Base-by-base conservation (phyloP, 1,140 invertebrate species). In the Caenorhabditis remanei region DNA sequence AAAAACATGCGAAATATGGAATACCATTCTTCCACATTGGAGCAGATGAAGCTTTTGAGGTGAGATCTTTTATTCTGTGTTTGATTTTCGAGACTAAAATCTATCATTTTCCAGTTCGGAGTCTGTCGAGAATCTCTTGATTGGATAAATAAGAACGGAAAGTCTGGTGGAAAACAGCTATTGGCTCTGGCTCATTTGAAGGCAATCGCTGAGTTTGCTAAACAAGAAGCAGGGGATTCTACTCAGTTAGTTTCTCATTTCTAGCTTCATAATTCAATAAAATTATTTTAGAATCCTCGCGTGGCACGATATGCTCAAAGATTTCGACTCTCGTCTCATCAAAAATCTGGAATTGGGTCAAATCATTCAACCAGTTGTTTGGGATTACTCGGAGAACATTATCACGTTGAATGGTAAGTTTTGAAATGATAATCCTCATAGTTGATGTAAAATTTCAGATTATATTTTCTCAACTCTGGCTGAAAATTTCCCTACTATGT, bases 11-110 rank as follows among this genome's bases (percentile, higher is more conserved):
- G 8, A 87, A 90, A 16, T 88, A 84, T 40, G 63, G 92, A 19
- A 90, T 91, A 16, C 84, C 86, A 21, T 90, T 89, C 84, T 93
- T 94, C 85, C 93, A 94, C 88, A 93, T 94, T 58, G 93, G 93
- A 41, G 93, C 92, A 88, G 93, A 94, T 92, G 93, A 94, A 91
- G 93, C 89, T 14, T 90, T 89, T 41, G 87, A 85, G 83, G 86
- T 83, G 11, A 43, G 46, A n/a, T n/a, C 40, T 79, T 53, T 63
- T 13, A 65, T 16, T 14, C 11, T 24, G 32, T 24, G 32, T 6
- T 71, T 3, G 14, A 67, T 3, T 2, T 43, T 86, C 43, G 4
- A 86, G 11, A 61, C 32, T 32, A 63, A n/a, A 7, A 9, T n/a
- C 1, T 32, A 41, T 55, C 8, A 53, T 61, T 85, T 46, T 86